phyloP scores from a whole-genome alignment of 2,888 invertebrate genomes.

The Stomorhina lunata region DNA sequence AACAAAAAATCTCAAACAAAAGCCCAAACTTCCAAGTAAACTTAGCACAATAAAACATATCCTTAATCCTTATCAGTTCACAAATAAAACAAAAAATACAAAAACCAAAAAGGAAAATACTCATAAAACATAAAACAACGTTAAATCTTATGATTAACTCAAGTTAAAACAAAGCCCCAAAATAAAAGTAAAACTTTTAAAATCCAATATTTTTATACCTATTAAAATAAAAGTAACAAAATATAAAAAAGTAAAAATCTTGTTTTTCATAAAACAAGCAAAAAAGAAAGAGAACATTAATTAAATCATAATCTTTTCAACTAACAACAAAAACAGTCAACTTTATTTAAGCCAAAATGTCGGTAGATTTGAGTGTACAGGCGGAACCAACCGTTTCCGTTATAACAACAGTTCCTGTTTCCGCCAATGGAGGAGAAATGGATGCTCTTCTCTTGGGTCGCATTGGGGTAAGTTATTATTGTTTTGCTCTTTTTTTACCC shows the following conservation, averaged over 20 bases:
- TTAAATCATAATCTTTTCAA: conserved; percentile 12
- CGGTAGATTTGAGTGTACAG: conserved; percentile 76
- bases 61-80: conserved; percentile 27
- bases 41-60: conserved; percentile 62
- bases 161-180: conserved; percentile 30
- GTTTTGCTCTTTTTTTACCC: neutral
- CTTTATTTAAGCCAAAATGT: conserved; percentile 71
- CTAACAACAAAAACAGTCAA: conserved; percentile 17
- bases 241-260: neutral
- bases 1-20: neutral
- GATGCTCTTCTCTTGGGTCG: conserved; percentile 88
- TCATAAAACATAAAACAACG: conserved; percentile 17
- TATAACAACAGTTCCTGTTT: conserved; percentile 77
- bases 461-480: conserved; percentile 85
- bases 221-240: conserved; percentile 10
- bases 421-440: conserved; percentile 86
- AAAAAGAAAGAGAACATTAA: conserved; percentile 30
- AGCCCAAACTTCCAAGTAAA: conserved; percentile 31
- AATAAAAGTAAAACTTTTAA: conserved; percentile 18
- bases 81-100: conserved; percentile 6
- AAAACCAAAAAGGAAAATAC: conserved; percentile 35
- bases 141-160: conserved; percentile 58
- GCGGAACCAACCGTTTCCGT: conserved; percentile 78
- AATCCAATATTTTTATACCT: conserved; percentile 59
- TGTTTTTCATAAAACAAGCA: neutral